These are phyloP conservation scores for Cavia porcellus DNA, from an alignment of 2,113 vertebrate genomes.

Conservation along the genomic window DNA sequence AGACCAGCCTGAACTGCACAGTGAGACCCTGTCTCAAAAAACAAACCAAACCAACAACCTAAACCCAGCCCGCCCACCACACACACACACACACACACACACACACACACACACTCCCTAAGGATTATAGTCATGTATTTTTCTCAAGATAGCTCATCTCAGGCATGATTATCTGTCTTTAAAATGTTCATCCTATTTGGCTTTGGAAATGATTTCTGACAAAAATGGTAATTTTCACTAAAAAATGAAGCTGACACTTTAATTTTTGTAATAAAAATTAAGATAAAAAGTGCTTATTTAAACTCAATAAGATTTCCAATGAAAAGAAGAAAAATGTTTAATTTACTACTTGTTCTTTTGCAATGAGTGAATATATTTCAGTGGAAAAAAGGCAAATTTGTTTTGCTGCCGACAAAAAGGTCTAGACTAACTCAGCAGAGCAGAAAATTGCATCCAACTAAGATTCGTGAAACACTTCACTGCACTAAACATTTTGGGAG, in stretches of 20 bases:
- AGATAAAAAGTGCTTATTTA: slow-evolving; percentile 56
- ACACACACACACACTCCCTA: background rate
- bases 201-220: slow-evolving; percentile 47
- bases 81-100: no score
- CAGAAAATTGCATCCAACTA: slow-evolving; percentile 86
- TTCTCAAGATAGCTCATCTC: background rate
- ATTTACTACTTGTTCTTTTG: slow-evolving; percentile 65
- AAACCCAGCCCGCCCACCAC: background rate
- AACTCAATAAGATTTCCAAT: slow-evolving; percentile 66
- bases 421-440: slow-evolving; percentile 83
- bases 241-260: background rate
- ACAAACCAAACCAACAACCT: background rate
- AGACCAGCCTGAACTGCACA: background rate
- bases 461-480: slow-evolving; percentile 70
- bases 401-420: slow-evolving; percentile 78
- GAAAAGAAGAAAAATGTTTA: slow-evolving; percentile 75
- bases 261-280: slow-evolving; percentile 42
- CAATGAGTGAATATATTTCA: slow-evolving; percentile 58
- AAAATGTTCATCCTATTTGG: slow-evolving; percentile 7
- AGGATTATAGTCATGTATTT: slow-evolving; percentile 4
- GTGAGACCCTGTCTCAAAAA: background rate
- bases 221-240: slow-evolving; percentile 45
- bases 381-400: slow-evolving; percentile 79
- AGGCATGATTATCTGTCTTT: background rate
- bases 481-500: slow-evolving; percentile 78